These are phyloP conservation scores for Thryonomys swinderianus DNA, from an alignment of 2,113 vertebrate species.

Conservation along the genomic window DNA sequence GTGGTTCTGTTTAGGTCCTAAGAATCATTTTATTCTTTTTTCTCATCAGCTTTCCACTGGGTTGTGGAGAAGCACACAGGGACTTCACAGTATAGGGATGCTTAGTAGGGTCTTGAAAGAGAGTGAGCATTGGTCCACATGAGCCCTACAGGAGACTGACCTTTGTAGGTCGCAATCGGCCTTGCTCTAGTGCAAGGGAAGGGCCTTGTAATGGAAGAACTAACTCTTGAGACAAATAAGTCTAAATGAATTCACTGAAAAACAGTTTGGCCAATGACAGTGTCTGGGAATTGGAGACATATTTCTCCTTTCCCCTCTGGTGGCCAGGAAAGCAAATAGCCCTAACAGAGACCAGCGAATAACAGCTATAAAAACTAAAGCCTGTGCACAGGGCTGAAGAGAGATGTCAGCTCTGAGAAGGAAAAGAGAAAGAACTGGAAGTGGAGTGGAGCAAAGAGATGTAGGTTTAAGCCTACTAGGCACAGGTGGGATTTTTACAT, in stretches of 20 bases:
- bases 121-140: not conserved
- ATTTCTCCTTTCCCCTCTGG: slow-evolving; percentile 81
- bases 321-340: slow-evolving; percentile 75
- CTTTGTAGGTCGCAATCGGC: not conserved
- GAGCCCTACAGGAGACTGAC: not conserved
- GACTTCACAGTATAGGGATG: not conserved
- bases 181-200: slow-evolving; percentile 42
- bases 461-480: not conserved
- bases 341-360: slow-evolving; percentile 66
- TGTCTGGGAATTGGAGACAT: slow-evolving; percentile 75
- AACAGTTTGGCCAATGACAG: slow-evolving; percentile 74
- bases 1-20: not conserved
- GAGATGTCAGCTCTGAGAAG: slow-evolving; percentile 32
- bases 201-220: slow-evolving; percentile 69
- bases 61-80: not conserved
- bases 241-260: slow-evolving; percentile 75
- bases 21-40: not conserved
- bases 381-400: slow-evolving; percentile 36
- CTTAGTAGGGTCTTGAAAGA: not conserved
- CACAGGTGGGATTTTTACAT: slow-evolving; percentile 74
- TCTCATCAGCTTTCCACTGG: slow-evolving; percentile 12
- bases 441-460: slow-evolving; percentile 21
- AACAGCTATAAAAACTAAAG: slow-evolving; percentile 73
- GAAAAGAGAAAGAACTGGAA: slow-evolving; percentile 55
- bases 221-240: slow-evolving; percentile 78